A percentile compares a stretch with the other conserved stretches of the same genome.
Evolutionary conservation across 1,140 invertebrate genomes (phyloP).

Genomic region (Belonocnema kinseyi): DNA sequence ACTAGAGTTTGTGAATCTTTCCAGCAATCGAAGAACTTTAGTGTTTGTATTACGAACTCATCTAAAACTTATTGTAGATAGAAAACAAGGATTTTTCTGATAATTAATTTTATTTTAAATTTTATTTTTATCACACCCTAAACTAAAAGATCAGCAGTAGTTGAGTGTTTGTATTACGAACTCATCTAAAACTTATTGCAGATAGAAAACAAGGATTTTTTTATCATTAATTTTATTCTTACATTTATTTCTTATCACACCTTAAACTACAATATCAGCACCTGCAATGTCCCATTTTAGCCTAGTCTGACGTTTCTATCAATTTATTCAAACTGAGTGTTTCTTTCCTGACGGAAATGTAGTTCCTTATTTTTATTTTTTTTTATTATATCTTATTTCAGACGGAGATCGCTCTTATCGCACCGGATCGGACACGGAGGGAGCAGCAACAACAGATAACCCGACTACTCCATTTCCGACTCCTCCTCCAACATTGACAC

Average conservation of each 20-base stretch:
- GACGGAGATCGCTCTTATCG: slow-evolving; percentile 77
- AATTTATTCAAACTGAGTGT: too few relatives aligned
- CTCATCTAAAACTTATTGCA: slow-evolving; percentile 12
- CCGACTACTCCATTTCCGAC: slow-evolving; percentile 74
- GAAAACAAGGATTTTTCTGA: background rate
- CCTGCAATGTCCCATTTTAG: too few relatives aligned
- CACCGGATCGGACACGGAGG: slow-evolving; percentile 79
- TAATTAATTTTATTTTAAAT: too few relatives aligned
- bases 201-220: slow-evolving; percentile 14
- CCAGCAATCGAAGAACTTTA: background rate
- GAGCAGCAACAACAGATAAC: slow-evolving; percentile 75
- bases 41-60: slow-evolving; percentile 15
- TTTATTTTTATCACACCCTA: too few relatives aligned
- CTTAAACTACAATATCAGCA: too few relatives aligned
- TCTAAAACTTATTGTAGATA: slow-evolving; percentile 18
- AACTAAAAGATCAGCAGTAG: too few relatives aligned
- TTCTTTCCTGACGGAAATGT: too few relatives aligned
- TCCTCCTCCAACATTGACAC: slow-evolving; percentile 72
- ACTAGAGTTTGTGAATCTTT: slow-evolving; percentile 23
- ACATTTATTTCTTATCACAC: too few relatives aligned
- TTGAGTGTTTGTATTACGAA: slow-evolving; percentile 11
- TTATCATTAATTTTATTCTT: too few relatives aligned
- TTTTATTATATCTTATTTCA: slow-evolving; percentile 51
- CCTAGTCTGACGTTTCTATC: too few relatives aligned
- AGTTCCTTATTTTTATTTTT: too few relatives aligned